These are phyloP conservation scores for Eucidaris tribuloides DNA, from an alignment of 35 echinoderm and acorn worm genomes.

Conservation along the genomic window DNA sequence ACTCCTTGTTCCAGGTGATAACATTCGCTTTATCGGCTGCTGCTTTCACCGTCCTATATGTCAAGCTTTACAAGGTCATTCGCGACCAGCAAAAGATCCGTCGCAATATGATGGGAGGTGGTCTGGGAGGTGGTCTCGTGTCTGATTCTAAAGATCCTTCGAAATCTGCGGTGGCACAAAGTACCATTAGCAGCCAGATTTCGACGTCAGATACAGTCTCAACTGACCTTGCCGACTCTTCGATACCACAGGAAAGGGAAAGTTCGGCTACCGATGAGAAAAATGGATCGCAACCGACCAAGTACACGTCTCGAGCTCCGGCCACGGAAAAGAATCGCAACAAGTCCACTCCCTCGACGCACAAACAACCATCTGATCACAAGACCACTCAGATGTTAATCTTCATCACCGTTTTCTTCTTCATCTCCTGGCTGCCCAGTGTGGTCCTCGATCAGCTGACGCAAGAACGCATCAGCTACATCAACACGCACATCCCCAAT, in stretches of 20 bases:
- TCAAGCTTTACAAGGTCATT: neutral
- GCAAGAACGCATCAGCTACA: neutral
- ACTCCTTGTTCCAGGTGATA: neutral
- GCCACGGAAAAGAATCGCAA: too few species aligned
- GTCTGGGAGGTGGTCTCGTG: too few species aligned
- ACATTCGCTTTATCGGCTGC: neutral
- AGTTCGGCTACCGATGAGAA: too few species aligned
- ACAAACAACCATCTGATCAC: neutral
- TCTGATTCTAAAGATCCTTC: too few species aligned
- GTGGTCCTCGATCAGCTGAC: neutral
- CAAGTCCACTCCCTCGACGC: too few species aligned
- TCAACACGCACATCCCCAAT: neutral
- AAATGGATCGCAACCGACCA: too few species aligned
- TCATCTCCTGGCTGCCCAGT: neutral
- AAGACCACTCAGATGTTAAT: neutral
- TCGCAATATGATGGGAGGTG: neutral
- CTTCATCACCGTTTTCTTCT: slow-evolving; percentile 6
- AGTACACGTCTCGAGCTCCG: too few species aligned
- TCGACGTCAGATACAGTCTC: too few species aligned
- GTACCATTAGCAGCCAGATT: too few species aligned
- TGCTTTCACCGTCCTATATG: neutral
- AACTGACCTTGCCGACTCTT: too few species aligned
- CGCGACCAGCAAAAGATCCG: neutral
- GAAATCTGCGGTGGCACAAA: too few species aligned
- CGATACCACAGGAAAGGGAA: too few species aligned